Evolutionary conservation across 2,113 vertebrate species (phyloP), one percentile per base, ranked within the genome.

Genomic region (Brachypodius melanocephalos): DNA sequence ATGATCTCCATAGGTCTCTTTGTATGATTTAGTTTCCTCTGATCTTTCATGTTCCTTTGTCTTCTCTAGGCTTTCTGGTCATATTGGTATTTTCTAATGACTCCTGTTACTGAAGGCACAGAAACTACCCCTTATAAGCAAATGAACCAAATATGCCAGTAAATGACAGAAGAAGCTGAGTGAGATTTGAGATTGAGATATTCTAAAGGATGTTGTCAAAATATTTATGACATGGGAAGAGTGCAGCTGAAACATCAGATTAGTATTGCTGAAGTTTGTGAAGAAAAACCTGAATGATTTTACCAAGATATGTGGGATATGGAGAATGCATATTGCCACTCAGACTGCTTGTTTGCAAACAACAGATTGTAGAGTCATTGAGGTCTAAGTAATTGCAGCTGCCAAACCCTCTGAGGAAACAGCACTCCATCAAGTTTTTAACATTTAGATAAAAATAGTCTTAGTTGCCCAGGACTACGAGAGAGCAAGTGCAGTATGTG

Each of bases 211-310:
- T 69, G 22, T 88, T 96, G 82, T 93, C 88, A 96, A 94, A 95
- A 93, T 96, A 93, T 90, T 97, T 95, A 75, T 83, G 74, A 52
- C 14, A 2, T 66, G 31, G 55, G 34, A 94, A 71, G n/a, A 94
- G 57, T 4, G 0, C 38, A 91, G 51, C 28, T 86, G 72, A 93
- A 86, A 17, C 40, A 80, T 80, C 59, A 58, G 52, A 85, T 74
- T 40, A 66, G 20, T 59, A 62, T 63, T 86, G 36, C 49, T 85
- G 52, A 76, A 54, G 91, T 79, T 26, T 65, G 29, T 5, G 4
- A 88, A 81, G 83, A 68, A 90, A 72, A n/a, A 58, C 6, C 6
- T 3, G 58, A 45, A 82, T 66, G 10, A 58, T 85, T 92, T 93
- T 85, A 72, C 34, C 16, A 68, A 61, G 52, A 55, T 62, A 14